Conservation (phyloP, 2,113 vertebrate species). For the Platanista minor region DNA sequence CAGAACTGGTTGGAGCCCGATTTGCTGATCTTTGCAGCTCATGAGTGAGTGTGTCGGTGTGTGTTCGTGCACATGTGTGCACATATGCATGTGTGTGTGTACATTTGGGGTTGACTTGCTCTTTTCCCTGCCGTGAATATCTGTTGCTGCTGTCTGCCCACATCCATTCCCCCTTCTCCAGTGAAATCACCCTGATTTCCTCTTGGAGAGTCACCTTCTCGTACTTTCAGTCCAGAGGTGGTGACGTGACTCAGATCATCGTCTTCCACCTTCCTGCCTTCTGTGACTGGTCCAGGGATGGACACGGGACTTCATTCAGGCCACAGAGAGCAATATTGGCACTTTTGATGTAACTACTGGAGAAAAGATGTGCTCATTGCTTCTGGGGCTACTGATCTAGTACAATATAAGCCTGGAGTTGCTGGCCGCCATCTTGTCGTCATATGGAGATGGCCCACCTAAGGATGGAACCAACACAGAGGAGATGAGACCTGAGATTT, state of each 20-base stretch:
- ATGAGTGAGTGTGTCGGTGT: too few relatives aligned
- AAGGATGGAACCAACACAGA: not conserved
- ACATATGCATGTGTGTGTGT: rapidly evolving
- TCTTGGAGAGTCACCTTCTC: not conserved
- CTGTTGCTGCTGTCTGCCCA: not conserved
- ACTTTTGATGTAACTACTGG: not conserved
- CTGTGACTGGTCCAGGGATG: not conserved
- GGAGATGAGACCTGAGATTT: not conserved
- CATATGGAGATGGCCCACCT: not conserved
- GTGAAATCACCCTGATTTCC: not conserved
- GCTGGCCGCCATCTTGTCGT: not conserved
- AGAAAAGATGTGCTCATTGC: not conserved
- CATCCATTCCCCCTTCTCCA: not conserved
- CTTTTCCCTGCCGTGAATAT: not conserved
- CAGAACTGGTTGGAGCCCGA: not conserved
- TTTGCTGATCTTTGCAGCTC: not conserved
- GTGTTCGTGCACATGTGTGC: rapidly evolving
- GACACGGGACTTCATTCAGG: not conserved
- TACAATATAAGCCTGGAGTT: not conserved
- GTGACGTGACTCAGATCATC: too few relatives aligned
- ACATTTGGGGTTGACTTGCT: not conserved
- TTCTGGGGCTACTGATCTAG: not conserved
- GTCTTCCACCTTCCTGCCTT: not conserved
- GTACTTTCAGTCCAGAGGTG: not conserved
- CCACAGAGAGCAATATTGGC: not conserved